Conservation (phyloP, 2,797 vertebrate species). For the Sebastes wilsoni region DNA sequence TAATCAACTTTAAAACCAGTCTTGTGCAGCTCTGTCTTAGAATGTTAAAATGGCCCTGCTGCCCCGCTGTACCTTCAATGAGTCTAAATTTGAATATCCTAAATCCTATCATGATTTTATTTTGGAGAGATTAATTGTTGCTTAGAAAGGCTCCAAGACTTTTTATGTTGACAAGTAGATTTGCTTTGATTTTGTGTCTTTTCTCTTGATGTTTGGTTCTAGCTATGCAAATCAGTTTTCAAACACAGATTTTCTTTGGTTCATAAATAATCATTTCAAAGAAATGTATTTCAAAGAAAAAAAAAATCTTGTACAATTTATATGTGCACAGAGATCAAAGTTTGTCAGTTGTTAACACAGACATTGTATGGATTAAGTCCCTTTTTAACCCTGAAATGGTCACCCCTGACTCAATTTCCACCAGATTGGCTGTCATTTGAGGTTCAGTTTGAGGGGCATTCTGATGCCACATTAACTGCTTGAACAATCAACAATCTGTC, state of each 20-base stretch:
- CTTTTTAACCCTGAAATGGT: background rate
- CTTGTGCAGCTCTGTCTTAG: background rate
- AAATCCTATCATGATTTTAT: background rate
- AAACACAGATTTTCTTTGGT: slow-evolving; percentile 1
- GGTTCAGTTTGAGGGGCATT: background rate
- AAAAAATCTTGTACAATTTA: background rate
- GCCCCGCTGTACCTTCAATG: background rate
- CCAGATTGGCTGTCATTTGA: background rate
- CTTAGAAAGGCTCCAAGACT: slow-evolving; percentile 7
- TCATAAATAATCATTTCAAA: background rate
- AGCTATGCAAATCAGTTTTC: slow-evolving; percentile 12
- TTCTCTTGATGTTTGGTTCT: slow-evolving; percentile 19
- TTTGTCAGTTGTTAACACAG: background rate
- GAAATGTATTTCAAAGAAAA: background rate
- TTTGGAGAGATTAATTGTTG: background rate
- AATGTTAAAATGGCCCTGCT: background rate
- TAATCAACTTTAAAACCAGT: slow-evolving; percentile 12
- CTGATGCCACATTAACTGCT: background rate
- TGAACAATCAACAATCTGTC: background rate
- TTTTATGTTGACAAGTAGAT: slow-evolving; percentile 8
- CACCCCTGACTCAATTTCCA: background rate
- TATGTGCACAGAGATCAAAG: background rate
- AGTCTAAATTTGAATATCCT: background rate
- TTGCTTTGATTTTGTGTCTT: slow-evolving; percentile 32
- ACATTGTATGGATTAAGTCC: background rate